phyloP scores from a whole-genome alignment of 2,888 invertebrate species.

The Cataglyphis altisquamis region DNA sequence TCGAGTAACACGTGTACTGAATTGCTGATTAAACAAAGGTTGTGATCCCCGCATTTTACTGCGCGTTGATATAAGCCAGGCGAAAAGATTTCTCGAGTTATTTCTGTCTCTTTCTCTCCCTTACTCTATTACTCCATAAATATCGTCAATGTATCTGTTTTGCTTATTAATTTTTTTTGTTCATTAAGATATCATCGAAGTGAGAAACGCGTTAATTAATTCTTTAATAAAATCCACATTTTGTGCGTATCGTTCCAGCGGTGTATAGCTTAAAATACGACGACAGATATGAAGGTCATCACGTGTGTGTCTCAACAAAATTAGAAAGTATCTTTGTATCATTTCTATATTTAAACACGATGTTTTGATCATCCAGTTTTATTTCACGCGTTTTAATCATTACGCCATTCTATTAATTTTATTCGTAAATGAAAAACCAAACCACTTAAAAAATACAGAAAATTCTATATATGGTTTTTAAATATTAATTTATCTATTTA shows the following conservation, averaged over 20 bases:
- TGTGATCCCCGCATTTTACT: slow-evolving; percentile 37
- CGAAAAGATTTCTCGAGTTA: neutral
- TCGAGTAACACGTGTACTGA: neutral
- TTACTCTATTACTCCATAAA: neutral
- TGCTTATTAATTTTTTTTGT: neutral
- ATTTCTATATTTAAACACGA: neutral
- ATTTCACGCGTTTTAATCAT: neutral
- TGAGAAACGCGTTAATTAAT: neutral
- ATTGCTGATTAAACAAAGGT: slow-evolving; percentile 53
- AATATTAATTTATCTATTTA: neutral
- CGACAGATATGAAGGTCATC: no score
- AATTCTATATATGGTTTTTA: neutral
- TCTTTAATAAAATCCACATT: slow-evolving; percentile 11
- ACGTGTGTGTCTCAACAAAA: neutral
- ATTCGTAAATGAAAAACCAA: neutral
- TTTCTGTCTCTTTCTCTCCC: neutral
- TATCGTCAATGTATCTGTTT: neutral
- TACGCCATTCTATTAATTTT: neutral
- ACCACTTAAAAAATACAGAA: neutral
- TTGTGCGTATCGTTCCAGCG: neutral
- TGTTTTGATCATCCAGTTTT: neutral
- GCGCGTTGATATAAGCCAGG: neutral
- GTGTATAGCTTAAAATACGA: neutral
- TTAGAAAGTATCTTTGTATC: neutral
- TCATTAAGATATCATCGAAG: neutral